Evolutionary conservation across 1,140 invertebrate genomes (phyloP).

Genomic region (Zaprionus capensis): DNA sequence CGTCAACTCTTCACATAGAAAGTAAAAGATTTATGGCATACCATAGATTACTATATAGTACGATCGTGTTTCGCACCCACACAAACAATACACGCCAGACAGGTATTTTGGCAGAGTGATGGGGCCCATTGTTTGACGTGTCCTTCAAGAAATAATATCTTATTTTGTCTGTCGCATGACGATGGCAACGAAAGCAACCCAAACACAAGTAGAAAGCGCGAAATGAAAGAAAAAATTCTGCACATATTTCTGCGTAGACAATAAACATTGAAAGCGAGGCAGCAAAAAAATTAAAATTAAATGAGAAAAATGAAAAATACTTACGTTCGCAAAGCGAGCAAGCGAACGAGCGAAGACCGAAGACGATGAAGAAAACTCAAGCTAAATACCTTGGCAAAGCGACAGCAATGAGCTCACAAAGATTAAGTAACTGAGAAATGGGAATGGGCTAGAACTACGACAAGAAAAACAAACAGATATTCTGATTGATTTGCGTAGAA

Average conservation of each 20-base stretch:
- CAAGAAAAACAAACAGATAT: conserved; percentile 25
- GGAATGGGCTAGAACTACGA: conserved; percentile 31
- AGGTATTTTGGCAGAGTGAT: conserved; percentile 32
- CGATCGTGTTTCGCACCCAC: conserved; percentile 67
- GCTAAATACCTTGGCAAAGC: conserved; percentile 77
- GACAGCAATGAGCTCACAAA: conserved; percentile 75
- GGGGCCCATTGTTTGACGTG: conserved; percentile 62
- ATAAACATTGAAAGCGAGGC: conserved; percentile 72
- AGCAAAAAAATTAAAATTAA: conserved; percentile 72
- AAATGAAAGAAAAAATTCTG: conserved; percentile 41
- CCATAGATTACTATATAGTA: neutral
- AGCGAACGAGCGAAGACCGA: neutral
- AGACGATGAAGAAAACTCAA: conserved; percentile 37
- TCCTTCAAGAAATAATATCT: conserved; percentile 69
- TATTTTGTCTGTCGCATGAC: conserved; percentile 63
- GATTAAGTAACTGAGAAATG: conserved; percentile 75
- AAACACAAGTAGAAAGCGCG: conserved; percentile 21
- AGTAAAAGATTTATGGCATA: neutral
- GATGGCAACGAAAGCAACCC: conserved; percentile 43
- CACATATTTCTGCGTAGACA: conserved; percentile 71
- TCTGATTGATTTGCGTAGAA: neutral
- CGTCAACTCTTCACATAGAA: neutral
- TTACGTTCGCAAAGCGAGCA: conserved; percentile 65
- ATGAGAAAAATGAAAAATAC: conserved; percentile 61
- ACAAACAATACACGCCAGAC: conserved; percentile 18